Evolutionary conservation across 2,888 invertebrate species (phyloP).

Genomic region (Panopea generosa): DNA sequence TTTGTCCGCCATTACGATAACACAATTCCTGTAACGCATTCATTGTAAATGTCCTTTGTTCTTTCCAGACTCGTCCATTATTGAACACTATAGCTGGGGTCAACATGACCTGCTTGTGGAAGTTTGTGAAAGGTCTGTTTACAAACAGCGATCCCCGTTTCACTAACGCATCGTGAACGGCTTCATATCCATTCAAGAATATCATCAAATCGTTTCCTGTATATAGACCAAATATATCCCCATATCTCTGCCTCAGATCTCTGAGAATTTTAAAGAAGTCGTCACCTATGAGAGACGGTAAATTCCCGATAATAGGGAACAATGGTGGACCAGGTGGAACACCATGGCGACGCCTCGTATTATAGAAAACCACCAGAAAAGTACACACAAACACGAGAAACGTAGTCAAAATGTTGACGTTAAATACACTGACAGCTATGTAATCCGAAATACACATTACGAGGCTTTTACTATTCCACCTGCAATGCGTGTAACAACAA

Average conservation of each 20-base stretch:
- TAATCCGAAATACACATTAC: no score
- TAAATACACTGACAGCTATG: no score
- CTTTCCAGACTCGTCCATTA: conserved; percentile 43
- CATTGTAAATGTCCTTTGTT: conserved; percentile 25
- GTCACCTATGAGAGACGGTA: conserved; percentile 26
- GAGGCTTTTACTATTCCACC: no score
- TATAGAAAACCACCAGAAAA: conserved; percentile 27
- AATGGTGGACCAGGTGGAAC: conserved; percentile 49
- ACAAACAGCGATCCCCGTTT: conserved; percentile 46
- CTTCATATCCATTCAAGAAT: conserved; percentile 49
- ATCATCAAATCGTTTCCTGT: conserved; percentile 38
- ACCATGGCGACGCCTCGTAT: conserved; percentile 30
- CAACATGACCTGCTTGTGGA: conserved; percentile 3
- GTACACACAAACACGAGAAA: conserved; percentile 36
- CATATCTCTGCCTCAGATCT: conserved; percentile 33
- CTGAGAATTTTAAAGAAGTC: conserved; percentile 22
- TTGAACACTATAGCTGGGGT: conserved; percentile 23
- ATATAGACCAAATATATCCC: conserved; percentile 46
- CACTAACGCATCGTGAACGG: conserved; percentile 47
- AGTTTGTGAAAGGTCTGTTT: conserved; percentile 8
- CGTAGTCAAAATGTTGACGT: conserved; percentile 20
- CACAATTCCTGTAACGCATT: conserved; percentile 33
- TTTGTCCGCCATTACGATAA: conserved; percentile 23
- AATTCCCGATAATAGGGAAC: conserved; percentile 49
- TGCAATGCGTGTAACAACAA: no score